These are phyloP conservation scores for Marasmarcha lunaedactyla DNA, from an alignment of 2,888 invertebrate genomes.

Conservation along the genomic window DNA sequence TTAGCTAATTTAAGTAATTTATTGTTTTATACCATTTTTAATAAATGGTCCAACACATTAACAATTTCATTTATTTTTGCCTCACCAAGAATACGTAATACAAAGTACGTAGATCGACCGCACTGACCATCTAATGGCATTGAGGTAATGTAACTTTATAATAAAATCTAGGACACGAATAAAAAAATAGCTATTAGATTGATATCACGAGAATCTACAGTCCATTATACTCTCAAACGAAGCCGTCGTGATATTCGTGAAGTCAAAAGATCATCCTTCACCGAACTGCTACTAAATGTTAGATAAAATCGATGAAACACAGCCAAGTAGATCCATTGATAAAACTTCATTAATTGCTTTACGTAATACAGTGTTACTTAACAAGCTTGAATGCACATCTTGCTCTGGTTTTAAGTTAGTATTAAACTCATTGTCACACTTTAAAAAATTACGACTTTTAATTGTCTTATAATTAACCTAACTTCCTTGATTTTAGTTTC, in stretches of 20 bases:
- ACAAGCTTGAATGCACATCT: neutral
- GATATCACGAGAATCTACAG: neutral
- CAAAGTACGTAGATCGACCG: too few species aligned
- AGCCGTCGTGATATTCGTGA: neutral
- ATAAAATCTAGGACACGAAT: too few species aligned
- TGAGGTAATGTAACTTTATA: too few species aligned
- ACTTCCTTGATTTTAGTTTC: too few species aligned
- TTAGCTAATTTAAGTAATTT: too few species aligned
- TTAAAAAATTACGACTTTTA: neutral
- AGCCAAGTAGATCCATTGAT: conserved; percentile 26
- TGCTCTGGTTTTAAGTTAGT: conserved; percentile 21
- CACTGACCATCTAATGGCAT: too few species aligned
- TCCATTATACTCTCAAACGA: neutral
- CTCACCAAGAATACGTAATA: too few species aligned
- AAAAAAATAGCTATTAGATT: neutral
- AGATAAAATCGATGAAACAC: conserved; percentile 30
- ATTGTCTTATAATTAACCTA: too few species aligned
- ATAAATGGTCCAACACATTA: too few species aligned
- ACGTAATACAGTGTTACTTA: conserved; percentile 29
- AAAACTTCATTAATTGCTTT: conserved; percentile 29
- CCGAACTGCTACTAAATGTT: conserved; percentile 15
- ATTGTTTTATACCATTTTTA: too few species aligned
- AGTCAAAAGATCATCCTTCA: conserved; percentile 5
- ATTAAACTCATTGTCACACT: conserved; percentile 11
- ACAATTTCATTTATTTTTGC: too few species aligned